A percentile compares a stretch with the other conserved stretches of the same genome.
Conservation (phyloP, 2,888 invertebrate genomes). For the Agonopterix heracliana region DNA sequence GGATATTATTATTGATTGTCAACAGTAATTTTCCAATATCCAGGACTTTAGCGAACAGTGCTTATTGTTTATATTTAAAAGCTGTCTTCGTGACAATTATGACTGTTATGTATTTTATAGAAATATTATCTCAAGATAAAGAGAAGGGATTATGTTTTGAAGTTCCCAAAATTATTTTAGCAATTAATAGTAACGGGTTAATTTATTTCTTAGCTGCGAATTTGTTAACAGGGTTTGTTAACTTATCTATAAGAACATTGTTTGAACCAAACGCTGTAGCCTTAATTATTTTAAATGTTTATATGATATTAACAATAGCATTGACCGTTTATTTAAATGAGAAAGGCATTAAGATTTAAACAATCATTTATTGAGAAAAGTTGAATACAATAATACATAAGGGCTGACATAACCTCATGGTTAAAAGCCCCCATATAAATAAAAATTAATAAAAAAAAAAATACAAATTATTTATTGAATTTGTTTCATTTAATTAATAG, state of each 20-base stretch:
- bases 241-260: constrained; percentile 81
- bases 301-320: constrained; percentile 65
- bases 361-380: background rate
- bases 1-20: constrained; percentile 61
- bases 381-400: too few species aligned
- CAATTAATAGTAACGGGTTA: constrained; percentile 88
- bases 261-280: constrained; percentile 50
- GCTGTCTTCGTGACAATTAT: constrained; percentile 77
- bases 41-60: constrained; percentile 87
- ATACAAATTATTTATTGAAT: too few species aligned
- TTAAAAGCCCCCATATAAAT: too few species aligned
- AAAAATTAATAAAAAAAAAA: too few species aligned
- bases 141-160: constrained; percentile 24
- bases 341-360: constrained; percentile 42
- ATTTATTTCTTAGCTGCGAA: constrained; percentile 90
- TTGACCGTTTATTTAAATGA: constrained; percentile 50
- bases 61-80: constrained; percentile 87
- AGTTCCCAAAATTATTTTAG: constrained; percentile 78
- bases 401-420: too few species aligned
- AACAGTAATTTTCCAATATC: constrained; percentile 78
- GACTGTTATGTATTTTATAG: constrained; percentile 72
- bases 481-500: too few species aligned
- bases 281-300: constrained; percentile 73
- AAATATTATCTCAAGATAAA: constrained; percentile 56
- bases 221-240: constrained; percentile 88